A percentile compares a stretch with the other conserved stretches of the same genome.
These are phyloP conservation scores for Drosophila carrolli DNA, from an alignment of 1,140 invertebrate species.

Conservation along the genomic window DNA sequence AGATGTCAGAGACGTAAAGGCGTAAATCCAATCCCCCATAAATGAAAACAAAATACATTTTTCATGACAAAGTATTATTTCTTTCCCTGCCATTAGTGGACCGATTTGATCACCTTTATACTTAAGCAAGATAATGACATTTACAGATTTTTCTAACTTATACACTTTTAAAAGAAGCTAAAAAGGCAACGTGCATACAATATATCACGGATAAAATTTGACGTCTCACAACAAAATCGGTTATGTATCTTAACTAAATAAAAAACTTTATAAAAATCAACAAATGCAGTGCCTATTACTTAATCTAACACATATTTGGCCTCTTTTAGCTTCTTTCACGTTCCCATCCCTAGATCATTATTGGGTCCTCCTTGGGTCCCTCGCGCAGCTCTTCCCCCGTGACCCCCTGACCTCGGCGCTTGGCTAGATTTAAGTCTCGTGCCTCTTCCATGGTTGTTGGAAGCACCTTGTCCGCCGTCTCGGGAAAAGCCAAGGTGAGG, in stretches of 20 bases:
- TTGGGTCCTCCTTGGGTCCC: slow-evolving; percentile 1
- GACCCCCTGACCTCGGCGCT: slow-evolving; percentile 6
- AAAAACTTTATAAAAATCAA: slow-evolving; percentile 38
- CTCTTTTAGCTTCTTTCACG: slow-evolving; percentile 10
- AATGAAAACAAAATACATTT: background rate
- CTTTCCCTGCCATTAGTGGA: slow-evolving; percentile 14
- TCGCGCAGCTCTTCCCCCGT: slow-evolving; percentile 3
- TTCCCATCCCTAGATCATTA: background rate
- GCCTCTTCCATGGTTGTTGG: slow-evolving; percentile 89
- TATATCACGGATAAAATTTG: slow-evolving; percentile 31
- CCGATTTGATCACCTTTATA: background rate
- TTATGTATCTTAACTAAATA: slow-evolving; percentile 16
- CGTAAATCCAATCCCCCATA: no score
- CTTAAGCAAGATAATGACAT: slow-evolving; percentile 9
- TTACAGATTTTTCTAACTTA: background rate
- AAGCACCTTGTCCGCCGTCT: slow-evolving; percentile 87
- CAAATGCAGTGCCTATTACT: slow-evolving; percentile 25
- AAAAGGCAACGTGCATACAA: slow-evolving; percentile 8
- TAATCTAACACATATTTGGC: slow-evolving; percentile 7
- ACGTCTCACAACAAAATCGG: background rate
- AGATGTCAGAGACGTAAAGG: no score
- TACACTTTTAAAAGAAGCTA: slow-evolving; percentile 5
- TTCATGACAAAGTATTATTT: background rate
- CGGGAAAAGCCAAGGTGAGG: slow-evolving; percentile 88
- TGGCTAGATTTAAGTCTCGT: slow-evolving; percentile 81